Evolutionary conservation across 2,888 invertebrate genomes (phyloP).

Genomic region (Andrena praecox): DNA sequence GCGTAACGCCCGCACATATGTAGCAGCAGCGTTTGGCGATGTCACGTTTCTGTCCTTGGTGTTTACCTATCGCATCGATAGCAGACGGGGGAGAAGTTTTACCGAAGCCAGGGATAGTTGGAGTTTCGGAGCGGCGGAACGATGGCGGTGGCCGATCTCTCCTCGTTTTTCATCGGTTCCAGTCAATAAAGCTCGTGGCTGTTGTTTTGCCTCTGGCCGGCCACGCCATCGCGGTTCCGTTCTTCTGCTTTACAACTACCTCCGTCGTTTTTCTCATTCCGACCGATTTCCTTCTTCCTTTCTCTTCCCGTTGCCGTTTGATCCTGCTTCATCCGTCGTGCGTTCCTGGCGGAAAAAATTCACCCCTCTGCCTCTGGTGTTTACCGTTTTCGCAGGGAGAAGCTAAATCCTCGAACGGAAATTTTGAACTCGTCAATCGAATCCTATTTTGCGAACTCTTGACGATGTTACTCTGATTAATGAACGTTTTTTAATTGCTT

Average conservation of each 20-base stretch:
- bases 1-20: conserved; percentile 20
- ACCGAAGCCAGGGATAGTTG: conserved; percentile 48
- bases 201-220: conserved; percentile 80
- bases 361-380: conserved; percentile 17
- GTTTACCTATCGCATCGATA: conserved; percentile 73
- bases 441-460: too few species aligned
- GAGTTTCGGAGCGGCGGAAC: conserved; percentile 60
- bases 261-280: conserved; percentile 60
- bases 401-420: background rate
- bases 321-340: conserved; percentile 1
- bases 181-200: conserved; percentile 80
- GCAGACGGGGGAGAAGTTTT: conserved; percentile 66
- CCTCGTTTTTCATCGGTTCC: conserved; percentile 81
- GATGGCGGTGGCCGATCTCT: conserved; percentile 67
- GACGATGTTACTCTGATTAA: too few species aligned
- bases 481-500: too few species aligned
- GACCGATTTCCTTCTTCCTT: conserved; percentile 47
- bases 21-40: conserved; percentile 43
- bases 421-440: background rate
- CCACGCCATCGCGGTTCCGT: conserved; percentile 77
- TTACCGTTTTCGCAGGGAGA: conserved; percentile 14
- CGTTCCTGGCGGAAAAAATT: conserved; percentile 8
- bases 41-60: conserved; percentile 67
- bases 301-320: conserved; percentile 16
- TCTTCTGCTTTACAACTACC: conserved; percentile 71